Base-by-base conservation (phyloP, 2,888 invertebrate species). In the Trileptium ribeirensis region DNA sequence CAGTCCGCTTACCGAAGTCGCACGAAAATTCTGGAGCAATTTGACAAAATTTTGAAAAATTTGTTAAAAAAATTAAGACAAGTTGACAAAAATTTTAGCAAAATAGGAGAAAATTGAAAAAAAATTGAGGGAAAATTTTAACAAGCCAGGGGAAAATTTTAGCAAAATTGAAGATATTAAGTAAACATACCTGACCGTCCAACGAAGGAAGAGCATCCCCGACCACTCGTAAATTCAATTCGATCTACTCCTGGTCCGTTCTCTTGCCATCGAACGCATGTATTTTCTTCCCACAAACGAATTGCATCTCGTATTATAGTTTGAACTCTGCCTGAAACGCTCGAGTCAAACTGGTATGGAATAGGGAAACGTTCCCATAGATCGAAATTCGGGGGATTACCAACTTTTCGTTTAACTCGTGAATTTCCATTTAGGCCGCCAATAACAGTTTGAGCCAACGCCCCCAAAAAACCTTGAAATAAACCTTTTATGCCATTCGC, bases 181-280 rank as follows among this genome's bases (percentile, higher is more conserved):
- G 51, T 51, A 24, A 51, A 51, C 74, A 87, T 87, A 29, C 87
- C 87, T 33, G 86, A 85, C 74, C 84, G 80, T 29, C 88, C 88
- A 0, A 88, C 87, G 82, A 87, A 88, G 19, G 85, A 85, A 1
- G 86, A 86, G 79, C 88, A 88, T 3, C 87, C 88, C 33, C 87
- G 87, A n/a, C 88, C 88, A 82, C 87, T 86, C 79, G 85, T 86
- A 82, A 88, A 88, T 40, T 88, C 87, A n/a, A 88, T 79, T 38
- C 88, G 83, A 79, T 86, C 85, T 0, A 84, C 85, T 51, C 84
- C 82, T 0, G 85, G 85, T 1, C 86, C 86, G 74, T 85, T 83
- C 82, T 86, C 85, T 79, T 85, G 84, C 83, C 85, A 86, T 29
- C 86, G 77, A 34, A 86, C 80, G 79, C 86, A 86, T 2, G 86